A percentile compares a stretch with the other conserved stretches of the same genome.
Conservation (phyloP, 2,888 invertebrate species). For the Ormyrus nitidulus region DNA sequence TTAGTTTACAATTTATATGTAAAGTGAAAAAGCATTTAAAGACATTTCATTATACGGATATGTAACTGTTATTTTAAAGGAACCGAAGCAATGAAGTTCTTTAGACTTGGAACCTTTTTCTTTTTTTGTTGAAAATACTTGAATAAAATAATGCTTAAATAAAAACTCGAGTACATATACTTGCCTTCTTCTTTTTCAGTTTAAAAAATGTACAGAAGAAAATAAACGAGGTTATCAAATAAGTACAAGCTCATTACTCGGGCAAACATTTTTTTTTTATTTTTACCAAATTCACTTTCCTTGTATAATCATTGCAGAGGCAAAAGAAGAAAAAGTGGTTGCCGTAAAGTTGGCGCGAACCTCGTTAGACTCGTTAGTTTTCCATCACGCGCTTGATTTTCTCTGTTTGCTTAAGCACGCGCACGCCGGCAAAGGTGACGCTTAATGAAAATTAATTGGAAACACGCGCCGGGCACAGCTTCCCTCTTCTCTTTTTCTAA, state of each 20-base stretch:
- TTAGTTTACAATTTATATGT: conserved; percentile 30
- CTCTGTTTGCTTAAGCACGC: conserved; percentile 37
- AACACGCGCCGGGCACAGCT: not conserved
- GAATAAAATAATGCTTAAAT: too few species aligned
- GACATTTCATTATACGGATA: not conserved
- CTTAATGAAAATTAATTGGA: conserved; percentile 44
- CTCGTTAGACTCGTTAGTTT: conserved; percentile 35
- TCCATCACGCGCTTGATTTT: conserved; percentile 34
- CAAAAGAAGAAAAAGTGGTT: not conserved
- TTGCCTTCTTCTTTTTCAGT: too few species aligned
- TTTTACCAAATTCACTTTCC: too few species aligned
- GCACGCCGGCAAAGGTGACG: conserved; percentile 5
- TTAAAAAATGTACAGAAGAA: too few species aligned
- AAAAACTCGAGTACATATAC: too few species aligned
- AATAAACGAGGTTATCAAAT: too few species aligned
- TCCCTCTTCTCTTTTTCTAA: not conserved
- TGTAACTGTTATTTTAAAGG: too few species aligned
- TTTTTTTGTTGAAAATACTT: too few species aligned
- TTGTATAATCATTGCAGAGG: not conserved
- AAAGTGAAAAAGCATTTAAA: conserved; percentile 14
- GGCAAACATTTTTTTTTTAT: not conserved
- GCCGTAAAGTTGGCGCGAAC: conserved; percentile 4
- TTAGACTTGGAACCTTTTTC: too few species aligned
- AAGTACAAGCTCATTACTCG: too few species aligned
- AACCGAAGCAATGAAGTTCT: too few species aligned